Evolutionary conservation across 2,113 vertebrate species (phyloP).

Genomic region (Hucho hucho): DNA sequence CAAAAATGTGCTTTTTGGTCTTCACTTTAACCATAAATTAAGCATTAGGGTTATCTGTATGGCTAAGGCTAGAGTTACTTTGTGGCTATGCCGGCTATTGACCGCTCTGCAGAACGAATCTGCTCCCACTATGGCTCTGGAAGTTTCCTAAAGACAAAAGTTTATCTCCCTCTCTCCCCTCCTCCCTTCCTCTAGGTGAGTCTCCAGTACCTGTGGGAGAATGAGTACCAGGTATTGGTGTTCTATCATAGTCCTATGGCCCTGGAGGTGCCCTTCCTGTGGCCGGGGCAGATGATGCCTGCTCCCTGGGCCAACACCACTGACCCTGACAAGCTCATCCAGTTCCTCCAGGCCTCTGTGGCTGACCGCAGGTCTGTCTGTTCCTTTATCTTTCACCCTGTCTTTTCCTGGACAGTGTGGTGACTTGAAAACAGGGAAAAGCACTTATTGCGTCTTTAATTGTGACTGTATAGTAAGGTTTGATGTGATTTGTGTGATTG

Average conservation of each 20-base stretch:
- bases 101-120: too few relatives aligned
- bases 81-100: too few relatives aligned
- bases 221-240: constrained; percentile 92
- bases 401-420: neutral
- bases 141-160: neutral
- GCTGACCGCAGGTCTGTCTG: constrained; percentile 81
- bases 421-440: neutral
- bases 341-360: constrained; percentile 92
- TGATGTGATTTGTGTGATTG: constrained; percentile 1
- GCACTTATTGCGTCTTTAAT: neutral
- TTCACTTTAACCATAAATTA: too few relatives aligned
- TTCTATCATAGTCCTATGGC: constrained; percentile 97
- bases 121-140: neutral
- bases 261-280: constrained; percentile 92
- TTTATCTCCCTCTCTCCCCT: neutral
- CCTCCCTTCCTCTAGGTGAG: constrained; percentile 68
- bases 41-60: too few relatives aligned
- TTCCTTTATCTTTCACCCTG: neutral
- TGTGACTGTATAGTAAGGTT: neutral
- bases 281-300: constrained; percentile 99
- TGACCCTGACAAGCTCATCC: constrained; percentile 93
- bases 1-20: too few relatives aligned
- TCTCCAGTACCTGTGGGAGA: constrained; percentile 96
- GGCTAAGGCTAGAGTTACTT: too few relatives aligned
- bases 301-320: constrained; percentile 97